Percentiles rank a stretch among this genome's conserved stretches.
Conservation (phyloP, 2,888 invertebrate genomes). For the Heliconius hortense region DNA sequence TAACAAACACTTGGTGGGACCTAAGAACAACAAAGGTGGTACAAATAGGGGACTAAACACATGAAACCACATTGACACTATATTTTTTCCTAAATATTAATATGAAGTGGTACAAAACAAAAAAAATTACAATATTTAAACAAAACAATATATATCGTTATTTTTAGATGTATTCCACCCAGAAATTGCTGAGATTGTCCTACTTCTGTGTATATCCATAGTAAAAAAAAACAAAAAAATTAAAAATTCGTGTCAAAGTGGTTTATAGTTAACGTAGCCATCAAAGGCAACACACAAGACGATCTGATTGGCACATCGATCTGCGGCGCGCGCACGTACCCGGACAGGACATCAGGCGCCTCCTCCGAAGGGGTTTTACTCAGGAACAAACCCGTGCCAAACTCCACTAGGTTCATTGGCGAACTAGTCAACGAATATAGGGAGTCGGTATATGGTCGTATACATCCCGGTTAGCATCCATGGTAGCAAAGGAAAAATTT, state of each 20-base stretch:
- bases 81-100: not conserved
- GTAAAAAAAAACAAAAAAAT: not conserved
- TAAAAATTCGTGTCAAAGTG: conserved; percentile 23
- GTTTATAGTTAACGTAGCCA: conserved; percentile 20
- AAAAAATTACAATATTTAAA: not conserved
- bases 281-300: conserved; percentile 65
- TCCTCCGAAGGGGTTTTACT: conserved; percentile 96
- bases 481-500: conserved; percentile 76
- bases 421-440: conserved; percentile 84
- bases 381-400: conserved; percentile 96
- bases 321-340: conserved; percentile 79
- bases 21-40: conserved; percentile 64
- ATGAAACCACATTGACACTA: conserved; percentile 48
- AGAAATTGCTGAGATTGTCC: not conserved
- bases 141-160: not conserved
- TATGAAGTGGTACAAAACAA: not conserved
- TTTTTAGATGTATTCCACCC: not conserved
- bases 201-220: not conserved
- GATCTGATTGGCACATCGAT: conserved; percentile 63
- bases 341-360: conserved; percentile 86
- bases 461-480: conserved; percentile 73
- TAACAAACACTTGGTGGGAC: conserved; percentile 61
- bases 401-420: conserved; percentile 97
- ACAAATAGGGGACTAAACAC: conserved; percentile 51
- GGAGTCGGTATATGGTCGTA: conserved; percentile 50